phyloP scores from a whole-genome alignment of 2,888 invertebrate genomes.

The Coelinius sp. region DNA sequence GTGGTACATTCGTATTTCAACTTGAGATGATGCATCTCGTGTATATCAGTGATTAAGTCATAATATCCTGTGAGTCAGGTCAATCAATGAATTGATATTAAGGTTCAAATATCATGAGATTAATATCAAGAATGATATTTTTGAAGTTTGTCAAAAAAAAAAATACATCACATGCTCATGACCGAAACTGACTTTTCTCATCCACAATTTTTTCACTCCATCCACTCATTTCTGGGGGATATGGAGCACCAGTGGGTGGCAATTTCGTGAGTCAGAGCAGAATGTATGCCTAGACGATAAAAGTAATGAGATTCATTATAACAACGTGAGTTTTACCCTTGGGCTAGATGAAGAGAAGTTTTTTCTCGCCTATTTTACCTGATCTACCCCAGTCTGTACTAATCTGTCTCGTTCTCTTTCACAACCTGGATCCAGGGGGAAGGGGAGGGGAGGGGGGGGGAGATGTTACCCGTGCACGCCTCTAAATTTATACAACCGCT shows the following conservation, averaged over 20 bases:
- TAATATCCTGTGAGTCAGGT: too few relatives aligned
- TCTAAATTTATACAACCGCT: conserved; percentile 39
- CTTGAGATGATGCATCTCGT: too few relatives aligned
- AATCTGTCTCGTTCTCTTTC: conserved; percentile 14
- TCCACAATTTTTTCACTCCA: conserved; percentile 62
- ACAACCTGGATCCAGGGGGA: conserved; percentile 3
- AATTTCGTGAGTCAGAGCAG: conserved; percentile 61
- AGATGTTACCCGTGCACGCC: conserved; percentile 24
- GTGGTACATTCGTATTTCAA: not conserved
- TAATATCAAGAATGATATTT: too few relatives aligned
- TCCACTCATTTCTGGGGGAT: conserved; percentile 51
- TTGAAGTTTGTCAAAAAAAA: not conserved
- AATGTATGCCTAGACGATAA: conserved; percentile 67
- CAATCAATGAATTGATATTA: too few relatives aligned
- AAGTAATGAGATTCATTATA: conserved; percentile 70
- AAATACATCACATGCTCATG: not conserved
- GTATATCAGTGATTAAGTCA: too few relatives aligned
- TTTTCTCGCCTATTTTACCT: conserved; percentile 41
- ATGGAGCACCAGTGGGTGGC: conserved; percentile 48
- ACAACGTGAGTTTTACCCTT: conserved; percentile 58
- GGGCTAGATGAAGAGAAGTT: conserved; percentile 38
- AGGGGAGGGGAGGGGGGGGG: too few relatives aligned
- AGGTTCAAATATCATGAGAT: too few relatives aligned
- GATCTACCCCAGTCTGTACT: not conserved
- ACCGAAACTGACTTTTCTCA: conserved; percentile 15